Conservation (phyloP, 2,113 vertebrate genomes). For the Megaceryle maxima region DNA sequence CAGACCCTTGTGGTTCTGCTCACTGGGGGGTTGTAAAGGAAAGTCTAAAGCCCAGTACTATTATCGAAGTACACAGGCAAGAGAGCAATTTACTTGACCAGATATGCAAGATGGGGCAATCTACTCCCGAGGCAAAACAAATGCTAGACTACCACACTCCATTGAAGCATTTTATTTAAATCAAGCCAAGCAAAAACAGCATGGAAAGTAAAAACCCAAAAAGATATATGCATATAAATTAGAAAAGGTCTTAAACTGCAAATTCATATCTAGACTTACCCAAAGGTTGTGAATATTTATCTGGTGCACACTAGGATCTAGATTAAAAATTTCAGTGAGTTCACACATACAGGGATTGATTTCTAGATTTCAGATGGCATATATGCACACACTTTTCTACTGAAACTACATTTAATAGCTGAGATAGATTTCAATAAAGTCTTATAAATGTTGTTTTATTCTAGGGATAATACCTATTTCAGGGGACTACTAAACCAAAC, state of each 20-base stretch:
- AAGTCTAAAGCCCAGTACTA: conserved; percentile 26
- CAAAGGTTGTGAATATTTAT: conserved; percentile 29
- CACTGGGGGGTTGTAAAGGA: neutral
- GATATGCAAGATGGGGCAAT: conserved; percentile 64
- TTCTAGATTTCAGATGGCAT: neutral
- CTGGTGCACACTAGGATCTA: neutral
- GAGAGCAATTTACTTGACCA: conserved; percentile 70
- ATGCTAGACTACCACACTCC: conserved; percentile 61
- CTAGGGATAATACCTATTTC: neutral
- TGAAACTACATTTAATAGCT: neutral
- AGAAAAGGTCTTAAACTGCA: conserved; percentile 13
- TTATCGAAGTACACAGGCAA: conserved; percentile 33
- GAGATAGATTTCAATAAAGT: neutral
- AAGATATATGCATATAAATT: conserved; percentile 38
- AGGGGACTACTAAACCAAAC: neutral
- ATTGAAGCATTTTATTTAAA: conserved; percentile 68
- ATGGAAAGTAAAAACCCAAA: conserved; percentile 13
- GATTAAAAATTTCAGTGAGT: neutral
- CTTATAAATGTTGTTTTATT: neutral
- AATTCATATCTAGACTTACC: neutral
- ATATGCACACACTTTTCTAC: neutral
- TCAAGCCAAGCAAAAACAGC: conserved; percentile 60
- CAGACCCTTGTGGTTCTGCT: conserved; percentile 11
- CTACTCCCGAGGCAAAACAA: conserved; percentile 67
- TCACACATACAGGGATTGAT: neutral